Percentiles rank a stretch among this genome's conserved stretches.
phyloP scores from a whole-genome alignment of 2,113 vertebrate species.

The Willisornis vidua region DNA sequence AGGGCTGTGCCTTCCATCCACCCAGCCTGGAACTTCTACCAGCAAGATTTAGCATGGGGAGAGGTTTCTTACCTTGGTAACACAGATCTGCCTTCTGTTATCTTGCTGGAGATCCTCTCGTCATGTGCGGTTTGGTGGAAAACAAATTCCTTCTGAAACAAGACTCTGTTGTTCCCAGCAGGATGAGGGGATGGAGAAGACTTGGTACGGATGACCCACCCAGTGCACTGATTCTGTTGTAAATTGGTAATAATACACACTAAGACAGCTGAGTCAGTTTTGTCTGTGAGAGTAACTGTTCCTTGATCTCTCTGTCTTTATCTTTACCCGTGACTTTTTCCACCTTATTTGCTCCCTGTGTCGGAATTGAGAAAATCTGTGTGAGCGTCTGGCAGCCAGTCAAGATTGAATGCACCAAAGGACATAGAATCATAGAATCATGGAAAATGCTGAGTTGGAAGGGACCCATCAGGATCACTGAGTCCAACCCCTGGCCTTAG shows the following conservation, averaged over 20 bases:
- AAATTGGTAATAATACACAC: neutral
- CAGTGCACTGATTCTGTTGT: neutral
- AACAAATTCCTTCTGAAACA: neutral
- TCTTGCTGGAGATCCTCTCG: neutral
- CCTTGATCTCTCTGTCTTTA: neutral
- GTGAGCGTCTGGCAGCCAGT: neutral
- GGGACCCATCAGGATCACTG: neutral
- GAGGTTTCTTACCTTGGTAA: neutral
- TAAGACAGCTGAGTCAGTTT: neutral
- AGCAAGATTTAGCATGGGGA: neutral
- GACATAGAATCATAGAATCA: neutral
- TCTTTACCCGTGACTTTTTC: neutral
- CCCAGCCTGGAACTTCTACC: neutral
- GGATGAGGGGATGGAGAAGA: neutral
- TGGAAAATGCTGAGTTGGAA: neutral
- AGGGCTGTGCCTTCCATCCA: neutral
- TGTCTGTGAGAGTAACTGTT: neutral
- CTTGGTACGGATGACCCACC: neutral
- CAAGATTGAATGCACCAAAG: neutral
- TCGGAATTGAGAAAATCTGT: neutral
- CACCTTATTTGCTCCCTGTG: neutral
- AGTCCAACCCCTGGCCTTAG: neutral
- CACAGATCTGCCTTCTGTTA: neutral
- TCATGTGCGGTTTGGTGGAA: neutral
- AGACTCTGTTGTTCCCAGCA: neutral